These are phyloP conservation scores for Drosophila atripex DNA, from an alignment of 2,888 invertebrate genomes.

Conservation along the genomic window DNA sequence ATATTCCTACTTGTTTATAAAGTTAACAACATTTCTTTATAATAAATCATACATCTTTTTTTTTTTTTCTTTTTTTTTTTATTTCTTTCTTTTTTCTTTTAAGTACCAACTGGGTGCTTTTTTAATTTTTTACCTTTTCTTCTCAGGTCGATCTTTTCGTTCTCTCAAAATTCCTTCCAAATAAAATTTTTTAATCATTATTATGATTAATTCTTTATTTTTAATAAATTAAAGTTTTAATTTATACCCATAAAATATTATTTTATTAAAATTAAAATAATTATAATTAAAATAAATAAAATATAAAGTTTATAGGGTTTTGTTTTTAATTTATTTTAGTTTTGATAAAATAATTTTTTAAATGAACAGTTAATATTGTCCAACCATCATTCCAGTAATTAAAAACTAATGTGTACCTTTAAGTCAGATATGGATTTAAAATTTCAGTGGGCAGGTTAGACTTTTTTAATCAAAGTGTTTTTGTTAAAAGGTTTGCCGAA, in stretches of 20 bases:
- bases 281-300: constrained; percentile 81
- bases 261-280: constrained; percentile 77
- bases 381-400: constrained; percentile 92
- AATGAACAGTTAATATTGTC: constrained; percentile 87
- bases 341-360: constrained; percentile 82
- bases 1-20: no score
- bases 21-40: no score
- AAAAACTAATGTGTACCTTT: constrained; percentile 92
- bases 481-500: constrained; percentile 91
- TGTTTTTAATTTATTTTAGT: constrained; percentile 55
- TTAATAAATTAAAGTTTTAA: constrained; percentile 39
- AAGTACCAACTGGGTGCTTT: no score
- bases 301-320: constrained; percentile 91
- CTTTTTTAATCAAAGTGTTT: constrained; percentile 89
- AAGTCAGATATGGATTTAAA: constrained; percentile 90
- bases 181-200: constrained; percentile 87
- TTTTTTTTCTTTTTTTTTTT: no score
- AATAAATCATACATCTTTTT: no score
- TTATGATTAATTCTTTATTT: constrained; percentile 85
- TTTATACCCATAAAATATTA: constrained; percentile 88
- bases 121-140: no score
- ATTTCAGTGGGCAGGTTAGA: constrained; percentile 90
- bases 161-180: no score
- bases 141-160: no score
- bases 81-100: no score